A percentile compares a stretch with the other conserved stretches of the same genome.
These are phyloP conservation scores for Scomber japonicus DNA, from an alignment of 2,113 vertebrate species.

Conservation along the genomic window DNA sequence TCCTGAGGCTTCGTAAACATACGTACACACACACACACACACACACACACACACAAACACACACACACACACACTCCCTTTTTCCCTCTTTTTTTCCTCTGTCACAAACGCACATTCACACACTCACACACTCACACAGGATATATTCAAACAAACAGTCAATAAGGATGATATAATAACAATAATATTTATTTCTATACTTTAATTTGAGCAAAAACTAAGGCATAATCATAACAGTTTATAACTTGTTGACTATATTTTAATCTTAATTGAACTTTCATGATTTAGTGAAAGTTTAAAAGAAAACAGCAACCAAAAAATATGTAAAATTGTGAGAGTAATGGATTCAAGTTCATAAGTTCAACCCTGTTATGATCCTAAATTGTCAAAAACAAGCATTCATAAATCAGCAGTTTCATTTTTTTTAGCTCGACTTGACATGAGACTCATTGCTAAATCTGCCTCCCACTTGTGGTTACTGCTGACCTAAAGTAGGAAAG, in stretches of 20 bases:
- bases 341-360: background rate
- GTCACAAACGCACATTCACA: constrained; percentile 7
- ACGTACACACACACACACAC: constrained; percentile 20
- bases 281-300: too few relatives aligned
- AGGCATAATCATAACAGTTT: background rate
- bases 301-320: too few relatives aligned
- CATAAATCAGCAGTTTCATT: background rate
- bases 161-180: background rate
- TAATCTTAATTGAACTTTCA: too few relatives aligned
- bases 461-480: constrained; percentile 12
- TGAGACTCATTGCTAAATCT: background rate
- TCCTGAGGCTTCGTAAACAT: constrained; percentile 87
- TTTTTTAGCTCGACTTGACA: background rate
- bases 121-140: constrained; percentile 26
- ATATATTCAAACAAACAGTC: constrained; percentile 26
- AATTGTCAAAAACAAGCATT: background rate
- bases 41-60: background rate
- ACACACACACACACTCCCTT: constrained; percentile 7
- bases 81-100: background rate
- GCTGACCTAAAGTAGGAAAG: constrained; percentile 3
- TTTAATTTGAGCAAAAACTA: background rate
- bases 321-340: background rate
- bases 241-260: background rate
- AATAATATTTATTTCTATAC: constrained; percentile 7
- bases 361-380: too few relatives aligned